phyloP scores from a whole-genome alignment of 1,140 invertebrate species.

The Aphis gossypii region DNA sequence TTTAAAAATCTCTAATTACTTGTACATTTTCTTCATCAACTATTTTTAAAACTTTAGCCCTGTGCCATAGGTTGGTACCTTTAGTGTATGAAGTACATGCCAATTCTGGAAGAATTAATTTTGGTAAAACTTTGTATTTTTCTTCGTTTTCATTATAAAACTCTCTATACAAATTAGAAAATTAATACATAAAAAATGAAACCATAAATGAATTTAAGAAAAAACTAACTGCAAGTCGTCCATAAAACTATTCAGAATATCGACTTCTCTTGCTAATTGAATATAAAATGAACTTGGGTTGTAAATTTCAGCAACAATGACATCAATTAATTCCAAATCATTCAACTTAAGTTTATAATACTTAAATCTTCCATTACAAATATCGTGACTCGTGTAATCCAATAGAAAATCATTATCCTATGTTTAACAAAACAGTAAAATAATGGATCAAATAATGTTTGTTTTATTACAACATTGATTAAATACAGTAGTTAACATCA shows the following conservation, averaged over 20 bases:
- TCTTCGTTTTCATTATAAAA: slow-evolving; percentile 32
- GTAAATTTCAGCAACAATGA: slow-evolving; percentile 25
- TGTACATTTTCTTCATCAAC: slow-evolving; percentile 2
- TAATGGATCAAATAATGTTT: no score
- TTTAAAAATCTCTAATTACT: background rate
- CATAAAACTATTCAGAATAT: background rate
- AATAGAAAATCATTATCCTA: slow-evolving; percentile 7
- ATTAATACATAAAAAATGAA: background rate
- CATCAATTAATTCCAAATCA: background rate
- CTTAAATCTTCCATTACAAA: background rate
- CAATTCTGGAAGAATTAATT: background rate
- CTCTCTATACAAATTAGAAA: background rate
- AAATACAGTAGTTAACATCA: no score
- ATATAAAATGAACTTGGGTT: slow-evolving; percentile 1
- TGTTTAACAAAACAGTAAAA: background rate
- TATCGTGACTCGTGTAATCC: background rate
- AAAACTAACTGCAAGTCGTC: slow-evolving; percentile 9
- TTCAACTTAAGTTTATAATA: background rate
- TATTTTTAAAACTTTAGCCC: background rate
- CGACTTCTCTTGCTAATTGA: background rate
- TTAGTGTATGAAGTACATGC: background rate
- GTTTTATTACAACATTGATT: no score
- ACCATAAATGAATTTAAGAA: background rate
- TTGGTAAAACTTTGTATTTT: background rate
- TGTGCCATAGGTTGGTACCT: background rate